These are phyloP conservation scores for Limanda limanda DNA, from an alignment of 2,113 vertebrate genomes.

Conservation along the genomic window DNA sequence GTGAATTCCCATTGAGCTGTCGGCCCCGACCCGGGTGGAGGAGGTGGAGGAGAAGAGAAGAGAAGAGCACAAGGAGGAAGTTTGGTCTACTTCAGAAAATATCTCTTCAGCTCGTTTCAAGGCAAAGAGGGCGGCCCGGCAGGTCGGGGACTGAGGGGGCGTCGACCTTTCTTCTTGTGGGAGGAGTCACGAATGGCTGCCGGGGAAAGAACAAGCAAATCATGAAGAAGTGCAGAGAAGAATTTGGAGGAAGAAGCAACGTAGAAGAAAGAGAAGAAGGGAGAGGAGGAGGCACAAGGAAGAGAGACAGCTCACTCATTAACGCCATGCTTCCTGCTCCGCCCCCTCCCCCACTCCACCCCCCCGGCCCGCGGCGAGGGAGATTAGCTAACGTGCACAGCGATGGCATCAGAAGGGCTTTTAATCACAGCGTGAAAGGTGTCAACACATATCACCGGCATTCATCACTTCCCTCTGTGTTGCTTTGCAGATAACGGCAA, in stretches of 20 bases:
- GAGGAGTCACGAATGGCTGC: background rate
- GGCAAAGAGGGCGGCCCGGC: background rate
- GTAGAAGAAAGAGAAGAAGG: background rate
- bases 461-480: slow-evolving; percentile 46
- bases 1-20: no score
- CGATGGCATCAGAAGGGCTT: slow-evolving; percentile 16
- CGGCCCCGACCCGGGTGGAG: background rate
- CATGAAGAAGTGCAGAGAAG: background rate
- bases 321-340: background rate
- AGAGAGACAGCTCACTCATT: slow-evolving; percentile 8
- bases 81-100: background rate
- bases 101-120: background rate
- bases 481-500: slow-evolving; percentile 57
- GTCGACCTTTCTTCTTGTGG: background rate
- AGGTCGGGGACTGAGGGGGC: background rate
- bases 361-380: background rate
- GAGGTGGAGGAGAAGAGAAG: background rate
- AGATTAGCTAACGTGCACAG: slow-evolving; percentile 10
- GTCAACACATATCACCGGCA: slow-evolving; percentile 37
- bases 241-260: background rate
- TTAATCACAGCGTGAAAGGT: slow-evolving; percentile 48
- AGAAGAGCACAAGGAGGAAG: background rate
- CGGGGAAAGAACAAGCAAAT: background rate
- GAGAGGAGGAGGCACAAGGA: background rate
- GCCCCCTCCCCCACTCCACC: no score